Conservation (phyloP, 2,797 vertebrate genomes). For the Propithecus deckenii region DNA sequence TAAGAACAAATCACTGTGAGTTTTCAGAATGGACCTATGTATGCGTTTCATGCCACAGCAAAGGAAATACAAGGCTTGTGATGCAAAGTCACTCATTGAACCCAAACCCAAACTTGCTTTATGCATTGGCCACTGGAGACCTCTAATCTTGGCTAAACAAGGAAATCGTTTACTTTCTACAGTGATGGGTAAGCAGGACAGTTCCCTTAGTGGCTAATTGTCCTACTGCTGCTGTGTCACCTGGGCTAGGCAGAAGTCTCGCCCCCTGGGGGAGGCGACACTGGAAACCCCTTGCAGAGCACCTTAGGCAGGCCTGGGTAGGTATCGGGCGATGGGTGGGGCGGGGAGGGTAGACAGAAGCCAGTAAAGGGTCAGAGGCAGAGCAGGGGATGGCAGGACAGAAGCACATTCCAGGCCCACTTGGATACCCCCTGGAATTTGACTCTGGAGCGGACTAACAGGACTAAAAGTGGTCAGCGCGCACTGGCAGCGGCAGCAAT, state of each 20-base stretch:
- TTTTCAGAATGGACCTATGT: neutral
- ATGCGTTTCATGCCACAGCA: neutral
- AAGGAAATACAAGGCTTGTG: neutral
- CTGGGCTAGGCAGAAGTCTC: neutral
- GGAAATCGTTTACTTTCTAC: neutral
- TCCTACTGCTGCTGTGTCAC: neutral
- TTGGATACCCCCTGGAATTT: neutral
- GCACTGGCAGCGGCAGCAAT: neutral
- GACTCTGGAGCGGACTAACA: neutral
- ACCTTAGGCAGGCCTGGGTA: fast-evolving
- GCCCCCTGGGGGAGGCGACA: neutral
- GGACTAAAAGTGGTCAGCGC: neutral
- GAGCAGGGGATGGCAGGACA: fast-evolving
- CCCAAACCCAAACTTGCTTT: neutral
- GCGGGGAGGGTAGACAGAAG: neutral
- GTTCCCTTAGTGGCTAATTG: neutral
- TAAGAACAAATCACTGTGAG: neutral
- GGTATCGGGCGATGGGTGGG: fast-evolving
- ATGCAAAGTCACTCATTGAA: neutral
- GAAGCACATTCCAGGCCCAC: neutral
- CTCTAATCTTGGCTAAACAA: neutral
- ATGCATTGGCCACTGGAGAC: neutral
- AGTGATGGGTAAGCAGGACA: neutral
- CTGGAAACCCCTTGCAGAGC: neutral
- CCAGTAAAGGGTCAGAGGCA: neutral